phyloP scores from a whole-genome alignment of 2,797 vertebrate genomes.

The Notamacropus eugenii region DNA sequence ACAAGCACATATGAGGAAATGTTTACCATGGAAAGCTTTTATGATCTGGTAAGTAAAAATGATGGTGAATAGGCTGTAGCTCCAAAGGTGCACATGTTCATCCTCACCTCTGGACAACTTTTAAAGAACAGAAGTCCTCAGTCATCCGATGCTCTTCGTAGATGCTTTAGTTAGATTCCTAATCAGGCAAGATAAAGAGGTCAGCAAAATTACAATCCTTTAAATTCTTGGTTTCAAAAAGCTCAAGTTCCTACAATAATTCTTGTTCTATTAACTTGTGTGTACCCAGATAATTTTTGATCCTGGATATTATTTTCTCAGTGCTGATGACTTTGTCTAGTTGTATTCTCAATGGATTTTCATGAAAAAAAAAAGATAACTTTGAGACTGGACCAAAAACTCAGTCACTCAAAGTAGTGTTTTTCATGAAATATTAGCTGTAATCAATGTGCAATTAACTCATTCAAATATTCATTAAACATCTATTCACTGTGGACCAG shows the following conservation, averaged over 20 bases:
- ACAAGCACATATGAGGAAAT: not conserved
- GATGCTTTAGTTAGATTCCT: not conserved
- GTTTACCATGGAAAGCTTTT: not conserved
- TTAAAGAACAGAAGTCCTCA: not conserved
- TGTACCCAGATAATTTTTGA: not conserved
- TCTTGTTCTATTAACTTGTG: not conserved
- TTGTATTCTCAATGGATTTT: constrained; percentile 26
- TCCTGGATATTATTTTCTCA: not conserved
- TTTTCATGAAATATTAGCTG: not conserved
- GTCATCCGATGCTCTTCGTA: not conserved
- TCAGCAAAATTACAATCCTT: not conserved
- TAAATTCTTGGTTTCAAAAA: not conserved
- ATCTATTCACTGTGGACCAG: not conserved
- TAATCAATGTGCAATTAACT: not conserved
- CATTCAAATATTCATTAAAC: not conserved
- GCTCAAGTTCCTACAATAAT: not conserved
- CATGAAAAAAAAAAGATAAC: constrained; percentile 29
- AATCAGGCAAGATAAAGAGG: not conserved
- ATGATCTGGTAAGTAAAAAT: not conserved
- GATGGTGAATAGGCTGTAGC: not conserved
- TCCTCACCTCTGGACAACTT: not conserved
- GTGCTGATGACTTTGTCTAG: constrained; percentile 20
- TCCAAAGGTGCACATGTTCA: not conserved
- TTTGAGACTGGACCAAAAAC: not conserved
- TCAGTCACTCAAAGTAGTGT: not conserved